These are phyloP conservation scores for Epinephelus coioides DNA, from an alignment of 2,797 vertebrate genomes.

Conservation along the genomic window DNA sequence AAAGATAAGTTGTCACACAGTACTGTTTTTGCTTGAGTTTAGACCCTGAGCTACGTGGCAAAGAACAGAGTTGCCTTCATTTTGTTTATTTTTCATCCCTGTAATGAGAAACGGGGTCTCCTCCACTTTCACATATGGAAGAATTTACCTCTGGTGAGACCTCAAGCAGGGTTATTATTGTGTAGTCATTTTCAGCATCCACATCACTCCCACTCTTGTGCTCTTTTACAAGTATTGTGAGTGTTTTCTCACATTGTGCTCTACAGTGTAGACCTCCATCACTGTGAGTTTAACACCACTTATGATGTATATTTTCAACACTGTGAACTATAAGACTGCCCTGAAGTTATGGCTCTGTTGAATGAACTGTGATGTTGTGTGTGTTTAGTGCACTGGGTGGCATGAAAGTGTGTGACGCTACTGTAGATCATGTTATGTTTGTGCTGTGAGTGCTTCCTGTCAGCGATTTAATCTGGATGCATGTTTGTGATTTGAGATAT, in stretches of 20 bases:
- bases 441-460: slow-evolving; percentile 12
- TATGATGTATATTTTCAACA: not conserved
- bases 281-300: not conserved
- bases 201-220: slow-evolving; percentile 11
- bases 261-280: slow-evolving; percentile 9
- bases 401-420: not conserved
- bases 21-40: slow-evolving; percentile 34
- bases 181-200: slow-evolving; percentile 42
- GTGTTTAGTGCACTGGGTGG: not conserved
- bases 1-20: slow-evolving; percentile 16
- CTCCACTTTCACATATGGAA: slow-evolving; percentile 69
- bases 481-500: slow-evolving; percentile 23
- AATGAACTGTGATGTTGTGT: not conserved
- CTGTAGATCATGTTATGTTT: not conserved
- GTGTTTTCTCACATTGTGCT: slow-evolving; percentile 15
- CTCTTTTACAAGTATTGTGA: slow-evolving; percentile 15
- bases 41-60: slow-evolving; percentile 48
- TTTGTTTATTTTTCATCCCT: slow-evolving; percentile 57
- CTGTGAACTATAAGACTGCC: not conserved
- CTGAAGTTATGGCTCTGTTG: not conserved
- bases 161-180: slow-evolving; percentile 49
- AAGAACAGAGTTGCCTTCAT: slow-evolving; percentile 36
- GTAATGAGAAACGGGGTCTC: slow-evolving; percentile 63
- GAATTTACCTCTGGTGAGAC: slow-evolving; percentile 64
- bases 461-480: not conserved